These are phyloP conservation scores for Cyprinodon tularosa DNA, from an alignment of 2,113 vertebrate genomes.

Conservation along the genomic window DNA sequence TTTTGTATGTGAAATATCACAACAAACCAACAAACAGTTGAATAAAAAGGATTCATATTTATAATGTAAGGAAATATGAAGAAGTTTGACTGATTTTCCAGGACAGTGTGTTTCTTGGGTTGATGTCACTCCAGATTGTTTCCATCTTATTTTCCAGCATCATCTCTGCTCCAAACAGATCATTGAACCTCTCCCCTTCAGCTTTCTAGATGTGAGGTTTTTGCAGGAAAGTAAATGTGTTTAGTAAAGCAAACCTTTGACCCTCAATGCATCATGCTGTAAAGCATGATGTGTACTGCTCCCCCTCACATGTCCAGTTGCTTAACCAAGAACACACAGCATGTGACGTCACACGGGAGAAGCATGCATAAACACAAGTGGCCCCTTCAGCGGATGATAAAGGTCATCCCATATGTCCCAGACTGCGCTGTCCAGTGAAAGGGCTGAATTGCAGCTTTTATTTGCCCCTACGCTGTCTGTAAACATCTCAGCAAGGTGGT, in stretches of 20 bases:
- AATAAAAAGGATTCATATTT: not conserved
- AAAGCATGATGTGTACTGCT: not conserved
- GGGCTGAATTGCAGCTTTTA: not conserved
- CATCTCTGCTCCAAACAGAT: not conserved
- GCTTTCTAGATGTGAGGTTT: not conserved
- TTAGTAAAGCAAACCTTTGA: slow-evolving; percentile 9
- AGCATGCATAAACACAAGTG: slow-evolving; percentile 9
- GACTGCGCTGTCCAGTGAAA: not conserved
- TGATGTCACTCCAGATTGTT: not conserved
- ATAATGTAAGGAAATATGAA: not conserved
- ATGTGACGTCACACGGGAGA: slow-evolving; percentile 22
- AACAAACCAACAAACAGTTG: not conserved
- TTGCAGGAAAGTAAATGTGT: not conserved
- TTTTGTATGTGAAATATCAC: not conserved
- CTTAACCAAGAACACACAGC: not conserved
- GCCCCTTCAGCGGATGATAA: slow-evolving; percentile 4
- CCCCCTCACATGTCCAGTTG: slow-evolving; percentile 20
- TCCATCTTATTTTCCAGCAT: no score
- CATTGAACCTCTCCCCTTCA: not conserved
- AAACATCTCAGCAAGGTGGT: not conserved
- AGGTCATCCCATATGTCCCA: slow-evolving; percentile 10
- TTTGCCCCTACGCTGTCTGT: not conserved
- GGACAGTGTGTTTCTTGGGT: not conserved
- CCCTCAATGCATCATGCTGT: not conserved
- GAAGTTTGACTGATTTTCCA: not conserved